Base-by-base conservation (phyloP, 92 coral and sea anemone species). In the Phenganax stokvisi region DNA sequence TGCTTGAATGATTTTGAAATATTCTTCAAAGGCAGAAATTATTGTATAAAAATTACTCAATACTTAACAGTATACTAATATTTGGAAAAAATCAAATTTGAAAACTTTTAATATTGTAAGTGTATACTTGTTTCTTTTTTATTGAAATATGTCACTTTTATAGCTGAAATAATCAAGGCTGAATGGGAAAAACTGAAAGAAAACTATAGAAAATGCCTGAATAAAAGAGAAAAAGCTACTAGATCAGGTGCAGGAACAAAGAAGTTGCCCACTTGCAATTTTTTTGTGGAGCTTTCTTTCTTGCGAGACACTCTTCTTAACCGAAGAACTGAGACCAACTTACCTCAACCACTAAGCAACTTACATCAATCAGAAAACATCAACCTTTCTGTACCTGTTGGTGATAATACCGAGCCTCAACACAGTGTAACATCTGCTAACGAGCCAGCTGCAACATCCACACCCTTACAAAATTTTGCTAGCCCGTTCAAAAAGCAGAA, bases 401-500 rank as follows among this genome's bases (percentile, higher is more conserved):
- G 65, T 59, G 65, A 59, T 20, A 20, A 20, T 20, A 20, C 25
- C 25, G 25, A 20, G 25, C 66, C 66, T 12, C 7, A 60, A 6
- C 66, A 12, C 7, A 60, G 25, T 12, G 12, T 60, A 17, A 7
- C 29, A 1, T 4, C 31, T 65, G 71, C 47, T 65, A 7, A 65
- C 29, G 71, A 65, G 8, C 37, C 71, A 65, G 29, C 71, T 65
- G 6, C 71, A 65, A 27, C 71, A 65, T 65, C 71, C 6, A 13
- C 71, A 65, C 37, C 71, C 47, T 65, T 13, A 65, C 71, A 65
- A 17, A 8, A 17, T 17, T 65, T 65, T 65, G 37, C 71, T 27
- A 65, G 71, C 12, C 71, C 71, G 29, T 65, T 65, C 12, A 65
- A 65, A 65, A 65, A 65, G 71, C 71, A 65, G 12, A 15, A 65